phyloP scores from a whole-genome alignment of 2,113 vertebrate genomes.

The Bos indicus region DNA sequence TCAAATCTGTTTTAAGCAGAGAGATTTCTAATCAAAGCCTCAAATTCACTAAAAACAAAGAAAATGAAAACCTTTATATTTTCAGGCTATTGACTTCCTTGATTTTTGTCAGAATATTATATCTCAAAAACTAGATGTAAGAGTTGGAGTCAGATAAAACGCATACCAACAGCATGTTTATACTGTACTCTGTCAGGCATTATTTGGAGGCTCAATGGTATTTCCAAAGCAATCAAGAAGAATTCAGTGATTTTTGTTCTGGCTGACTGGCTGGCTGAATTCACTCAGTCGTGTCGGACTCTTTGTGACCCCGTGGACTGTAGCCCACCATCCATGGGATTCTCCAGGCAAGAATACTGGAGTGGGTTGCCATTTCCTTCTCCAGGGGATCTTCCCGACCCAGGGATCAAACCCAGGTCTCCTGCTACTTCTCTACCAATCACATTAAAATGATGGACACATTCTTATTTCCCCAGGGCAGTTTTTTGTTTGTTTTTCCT shows the following conservation, averaged over 20 bases:
- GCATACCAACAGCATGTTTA: neutral
- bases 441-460: slow-evolving; percentile 31
- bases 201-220: neutral
- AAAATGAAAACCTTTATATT: neutral
- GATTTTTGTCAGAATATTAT: neutral
- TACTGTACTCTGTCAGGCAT: neutral
- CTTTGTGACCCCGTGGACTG: too few relatives aligned
- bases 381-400: too few relatives aligned
- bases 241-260: slow-evolving; percentile 41
- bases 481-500: neutral
- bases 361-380: too few relatives aligned
- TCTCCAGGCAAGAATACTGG: too few relatives aligned
- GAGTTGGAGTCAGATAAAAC: neutral
- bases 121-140: neutral
- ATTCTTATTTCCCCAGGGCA: slow-evolving; percentile 10
- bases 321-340: too few relatives aligned
- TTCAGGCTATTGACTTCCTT: neutral
- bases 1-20: neutral
- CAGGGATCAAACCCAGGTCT: too few relatives aligned
- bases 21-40: neutral
- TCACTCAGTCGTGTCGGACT: rapidly evolving
- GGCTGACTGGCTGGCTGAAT: neutral
- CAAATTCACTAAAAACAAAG: neutral
- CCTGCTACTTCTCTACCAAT: neutral
- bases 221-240: slow-evolving; percentile 36